Base-by-base conservation (phyloP, 2,113 vertebrate genomes). In the Neofelis nebulosa region DNA sequence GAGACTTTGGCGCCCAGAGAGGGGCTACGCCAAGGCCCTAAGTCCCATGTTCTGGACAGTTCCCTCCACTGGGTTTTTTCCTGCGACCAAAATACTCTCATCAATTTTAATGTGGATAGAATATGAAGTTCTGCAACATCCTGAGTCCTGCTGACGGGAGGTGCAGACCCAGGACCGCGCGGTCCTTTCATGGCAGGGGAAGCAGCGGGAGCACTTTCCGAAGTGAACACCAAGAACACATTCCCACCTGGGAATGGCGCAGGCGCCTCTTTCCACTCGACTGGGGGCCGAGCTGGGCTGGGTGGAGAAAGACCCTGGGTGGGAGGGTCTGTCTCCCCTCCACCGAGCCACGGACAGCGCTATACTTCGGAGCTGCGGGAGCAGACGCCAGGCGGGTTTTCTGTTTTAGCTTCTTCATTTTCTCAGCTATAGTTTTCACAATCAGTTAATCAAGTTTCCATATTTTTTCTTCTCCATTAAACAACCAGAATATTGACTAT, bases 341-440 rank as follows among this genome's bases (percentile, higher is more conserved):
- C 9, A 1, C 13, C 0, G 0, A 7, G 5, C 9, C 69, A 29
- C 0, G 31, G 33, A 25, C 33, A 31, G 15, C 3, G n/a, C 13
- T 7, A 48, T 2, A 7, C 4, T 29, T 1, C 12, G 23, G 27
- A 71, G 55, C n/a, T 41, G 3, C 15, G 7, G 52, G 33, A 66
- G 63, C 45, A 0, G 12, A 66, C 55, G 6, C 27, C 71, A 21
- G 1, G 23, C 19, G 12, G 31, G n/a, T 25, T 82, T 96, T 68
- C 12, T 57, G 78, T 25, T 48, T 74, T 19, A n/a, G 73, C 7
- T 69, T 15, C 52, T 95, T 61, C 27, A 50, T 66, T 92, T 63
- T 83, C 29, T 89, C 16, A 82, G 76, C 21, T 82, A 13, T 29
- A 48, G 83, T 50, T 80, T 65, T 38, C 65, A 52, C 94, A 76